Base-by-base conservation (phyloP, 2,113 vertebrate species). In the Pelvicachromis taeniatus region DNA sequence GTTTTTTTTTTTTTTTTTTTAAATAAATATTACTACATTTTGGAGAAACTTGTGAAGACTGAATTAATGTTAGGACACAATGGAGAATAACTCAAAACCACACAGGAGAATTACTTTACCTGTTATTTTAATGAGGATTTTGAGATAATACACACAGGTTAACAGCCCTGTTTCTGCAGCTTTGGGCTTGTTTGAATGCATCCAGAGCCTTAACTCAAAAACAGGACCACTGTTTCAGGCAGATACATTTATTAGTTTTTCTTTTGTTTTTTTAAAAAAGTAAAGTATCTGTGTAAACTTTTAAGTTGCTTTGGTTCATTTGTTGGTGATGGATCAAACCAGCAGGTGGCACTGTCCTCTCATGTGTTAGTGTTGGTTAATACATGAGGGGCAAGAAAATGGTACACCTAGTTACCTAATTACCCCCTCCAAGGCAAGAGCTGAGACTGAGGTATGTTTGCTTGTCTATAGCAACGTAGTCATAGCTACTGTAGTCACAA, bases 331-430 rank as follows among this genome's bases (percentile, higher is more conserved):
- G 89, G 17, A 73, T 65, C 81, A 9, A 65, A 77, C 91, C 94
- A 94, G 89, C 84, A 95, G 95, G 87, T 88, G 92, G 78, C 84
- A 88, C 88, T 93, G 86, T 92, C 23, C 38, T 70, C 58, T 52
- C 61, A 88, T 11, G 29, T 58, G 82, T 92, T 92, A 81, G 80
- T 79, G 13, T 81, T n/a, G 7, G 48, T 80, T 82, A 78, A 19
- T 77, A 50, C 26, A 52, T 13, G 4, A 4, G 8, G 14, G 29
- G 23, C 70, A 6, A 45, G 16, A 17, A 73, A 81, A 73, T 9
- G 1, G n/a, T 75, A 82, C 8, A 78, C 52, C 59, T 53, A 17
- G 45, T 52, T 52, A 50, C 23, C 68, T 17, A 50, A 31, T 31
- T 75, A 11, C 17, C 6, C 1, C 45, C 45, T n/a, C 10, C 68